Conservation (phyloP, 2,888 invertebrate species). For the Danaus chrysippus region DNA sequence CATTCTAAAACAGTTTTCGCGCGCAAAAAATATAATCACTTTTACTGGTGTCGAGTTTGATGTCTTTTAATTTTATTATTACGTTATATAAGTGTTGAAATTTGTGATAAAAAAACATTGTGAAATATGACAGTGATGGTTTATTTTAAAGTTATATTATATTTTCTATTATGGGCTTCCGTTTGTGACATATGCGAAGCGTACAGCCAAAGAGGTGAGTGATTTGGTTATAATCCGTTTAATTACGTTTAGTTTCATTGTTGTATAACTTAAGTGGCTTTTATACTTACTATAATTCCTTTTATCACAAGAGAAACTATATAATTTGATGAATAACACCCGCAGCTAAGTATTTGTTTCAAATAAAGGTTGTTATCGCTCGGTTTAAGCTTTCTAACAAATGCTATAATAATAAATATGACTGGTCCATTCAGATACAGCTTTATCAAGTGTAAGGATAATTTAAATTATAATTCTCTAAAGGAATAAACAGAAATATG, state of each 20-base stretch:
- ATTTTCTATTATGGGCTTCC: conserved; percentile 44
- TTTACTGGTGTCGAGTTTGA: conserved; percentile 22
- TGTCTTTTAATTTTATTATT: conserved; percentile 5
- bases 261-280: conserved; percentile 6
- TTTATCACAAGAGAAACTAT: conserved; percentile 20
- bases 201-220: conserved; percentile 69
- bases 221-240: background rate
- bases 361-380: conserved; percentile 31
- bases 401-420: conserved; percentile 6
- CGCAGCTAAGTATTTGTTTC: conserved; percentile 26
- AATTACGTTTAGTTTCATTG: background rate
- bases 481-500: too few relatives aligned
- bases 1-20: conserved; percentile 26
- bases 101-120: conserved; percentile 14
- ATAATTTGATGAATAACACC: conserved; percentile 24
- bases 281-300: background rate
- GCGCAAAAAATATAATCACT: conserved; percentile 27
- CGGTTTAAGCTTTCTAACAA: conserved; percentile 29
- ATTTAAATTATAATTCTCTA: too few relatives aligned
- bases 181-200: conserved; percentile 46
- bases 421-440: background rate
- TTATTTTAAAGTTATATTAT: conserved; percentile 33
- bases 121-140: conserved; percentile 24
- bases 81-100: conserved; percentile 12
- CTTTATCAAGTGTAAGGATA: background rate